Evolutionary conservation across 2,113 vertebrate genomes (phyloP), one percentile per base, ranked within the genome.

Genomic region (Dipodomys ordii): DNA sequence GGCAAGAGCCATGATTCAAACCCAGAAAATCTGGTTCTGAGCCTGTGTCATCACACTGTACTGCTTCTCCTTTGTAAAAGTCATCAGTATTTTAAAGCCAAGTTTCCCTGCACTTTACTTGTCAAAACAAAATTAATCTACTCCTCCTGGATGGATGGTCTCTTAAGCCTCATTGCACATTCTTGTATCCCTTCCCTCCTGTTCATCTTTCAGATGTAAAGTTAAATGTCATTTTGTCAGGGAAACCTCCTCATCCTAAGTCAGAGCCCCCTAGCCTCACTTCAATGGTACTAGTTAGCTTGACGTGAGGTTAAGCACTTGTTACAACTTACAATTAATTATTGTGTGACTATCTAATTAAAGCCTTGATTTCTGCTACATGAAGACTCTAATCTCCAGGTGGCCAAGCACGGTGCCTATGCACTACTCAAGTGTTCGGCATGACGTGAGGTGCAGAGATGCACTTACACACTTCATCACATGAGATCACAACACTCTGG

Each of bases 351-450:
- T 77, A 18, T 30, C 32, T 83, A 27, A 87, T 27, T 77, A 27
- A 85, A 91, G 65, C 39, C 44, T 73, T 87, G n/a, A 67, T 82
- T 30, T 49, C 76, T 16, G 72, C 19, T 71, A 84, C 27, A 73
- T 27, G 19, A 83, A 82, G 49, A 67, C 65, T 12, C 7, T 5
- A 53, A 67, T 27, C 23, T 83, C 74, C 67, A 62, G 15, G 23
- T 87, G 32, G 64, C 39, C 85, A 83, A 68, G n/a, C 20, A 32
- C 13, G 1, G 18, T 15, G 69, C 30, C 32, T 23, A 22, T 22
- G 6, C 2, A 60, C 10, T 12, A 49, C 30, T 72, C 81, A 39
- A 62, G 81, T 39, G 0, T 7, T 8, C n/a, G 2, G 22, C 28
- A 11, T 2, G 3, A 35, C 10, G 35, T 13, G 13, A 87, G 60